phyloP scores from a whole-genome alignment of 2,797 vertebrate species.

The Hephaestus fuliginosus region DNA sequence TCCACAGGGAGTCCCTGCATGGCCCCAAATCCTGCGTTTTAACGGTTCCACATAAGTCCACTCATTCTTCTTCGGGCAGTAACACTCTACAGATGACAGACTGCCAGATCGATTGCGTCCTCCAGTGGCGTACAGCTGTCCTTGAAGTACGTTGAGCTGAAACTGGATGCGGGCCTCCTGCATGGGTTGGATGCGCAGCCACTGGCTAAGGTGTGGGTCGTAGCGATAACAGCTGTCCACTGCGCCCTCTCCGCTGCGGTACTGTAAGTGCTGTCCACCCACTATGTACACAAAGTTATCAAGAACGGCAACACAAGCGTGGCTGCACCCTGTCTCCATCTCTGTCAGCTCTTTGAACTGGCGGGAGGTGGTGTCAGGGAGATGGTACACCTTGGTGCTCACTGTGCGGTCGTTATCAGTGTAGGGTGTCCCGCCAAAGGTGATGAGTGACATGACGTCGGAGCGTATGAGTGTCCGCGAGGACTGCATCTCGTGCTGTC shows the following conservation, averaged over 20 bases:
- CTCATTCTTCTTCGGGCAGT: constrained; percentile 93
- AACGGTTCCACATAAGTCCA: constrained; percentile 93
- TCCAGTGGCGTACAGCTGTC: constrained; percentile 93
- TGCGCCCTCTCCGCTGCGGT: constrained; percentile 96
- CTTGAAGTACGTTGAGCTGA: constrained; percentile 90
- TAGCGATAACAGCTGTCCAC: constrained; percentile 93
- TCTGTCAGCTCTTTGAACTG: constrained; percentile 95
- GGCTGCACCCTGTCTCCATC: constrained; percentile 95
- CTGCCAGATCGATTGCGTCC: constrained; percentile 96
- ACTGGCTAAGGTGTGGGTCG: constrained; percentile 93
- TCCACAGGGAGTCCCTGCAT: constrained; percentile 89
- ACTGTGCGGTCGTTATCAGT: constrained; percentile 95
- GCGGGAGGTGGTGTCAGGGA: constrained; percentile 86
- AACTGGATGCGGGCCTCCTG: constrained; percentile 98
- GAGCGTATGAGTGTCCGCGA: constrained; percentile 92
- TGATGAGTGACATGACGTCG: constrained; percentile 89
- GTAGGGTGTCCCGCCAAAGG: constrained; percentile 97
- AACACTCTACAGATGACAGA: constrained; percentile 94
- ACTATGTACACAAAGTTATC: constrained; percentile 97
- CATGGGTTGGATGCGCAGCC: constrained; percentile 95
- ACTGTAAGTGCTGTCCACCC: constrained; percentile 95
- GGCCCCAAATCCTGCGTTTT: constrained; percentile 97
- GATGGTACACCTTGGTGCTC: constrained; percentile 91
- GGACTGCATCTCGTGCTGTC: constrained; percentile 97
- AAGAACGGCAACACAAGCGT: constrained; percentile 93